Base-by-base conservation (phyloP, 2,888 invertebrate species). In the Tetranychus piercei region DNA sequence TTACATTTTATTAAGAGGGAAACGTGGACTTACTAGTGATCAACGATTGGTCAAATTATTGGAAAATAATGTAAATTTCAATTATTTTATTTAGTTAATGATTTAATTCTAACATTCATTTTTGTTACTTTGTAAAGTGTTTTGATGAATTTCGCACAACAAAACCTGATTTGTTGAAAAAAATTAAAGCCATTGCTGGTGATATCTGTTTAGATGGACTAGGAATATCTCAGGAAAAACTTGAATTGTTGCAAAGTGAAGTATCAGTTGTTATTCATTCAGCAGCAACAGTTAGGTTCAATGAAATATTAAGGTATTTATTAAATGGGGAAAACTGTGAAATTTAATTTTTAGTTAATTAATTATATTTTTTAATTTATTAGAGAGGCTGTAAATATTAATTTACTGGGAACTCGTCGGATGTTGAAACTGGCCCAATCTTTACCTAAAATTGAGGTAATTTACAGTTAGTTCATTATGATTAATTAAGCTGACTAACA, bases 1-100 rank as follows among this genome's bases (percentile, higher is more conserved):
- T 76, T 94, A 91, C 81, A 80, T 94, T 76, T 84, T 97, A 23
- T 87, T 96, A 84, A 85, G 96, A 76, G 89, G 91, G 1, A 94
- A 94, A 82, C 82, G 82, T 76, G 82, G 82, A 15, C 80, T 81
- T 75, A 78, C 80, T 23, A 80, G 82, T 6, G 76, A 80, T 6
- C 81, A 82, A 73, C 79, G 85, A 75, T 79, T 84, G 55, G 79
- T 81, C 11, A 82, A 82, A 70, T 76, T 85, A 85, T 90, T 70
- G 55, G 72, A 77, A 22, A 44, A 75, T 43, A 74, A 77, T 71
- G 76, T 76, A 71, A 34, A 64, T 69, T 6, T 55, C 15, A 55
- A 55, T 55, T 55, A 0, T 55, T 55, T 15, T 55, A 15, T 15
- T 55, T 7, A 55, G 9, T 55, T 15, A 55, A 11, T 4, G 4